Evolutionary conservation across 2,888 invertebrate genomes (phyloP), one percentile per base, ranked within the genome.

Genomic region (Seira sanloemensis): DNA sequence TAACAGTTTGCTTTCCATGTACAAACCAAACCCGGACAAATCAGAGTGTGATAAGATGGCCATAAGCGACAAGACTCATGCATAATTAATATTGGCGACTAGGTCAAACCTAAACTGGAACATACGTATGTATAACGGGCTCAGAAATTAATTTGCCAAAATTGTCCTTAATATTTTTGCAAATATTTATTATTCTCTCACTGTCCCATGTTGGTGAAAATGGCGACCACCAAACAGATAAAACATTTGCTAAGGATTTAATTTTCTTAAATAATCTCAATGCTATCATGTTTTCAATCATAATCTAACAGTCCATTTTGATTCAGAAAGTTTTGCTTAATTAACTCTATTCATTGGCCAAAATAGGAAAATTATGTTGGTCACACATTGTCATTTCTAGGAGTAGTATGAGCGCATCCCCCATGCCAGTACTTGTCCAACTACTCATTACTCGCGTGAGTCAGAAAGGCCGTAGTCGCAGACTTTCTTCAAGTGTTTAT

Each of bases 401-500:
- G 50, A 50, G 5, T 12, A 50, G n/a, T n/a, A n/a, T n/a, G n/a
- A n/a, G n/a, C n/a, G n/a, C n/a, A n/a, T n/a, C n/a, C 50, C 16
- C 37, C n/a, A 16, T 12, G 50, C 1, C 2, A 12, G 50, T 7
- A 50, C 50, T 12, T 50, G 50, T 50, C 50, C 50, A 50, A 50
- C n/a, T 50, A 37, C 1, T 50, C 50, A 16, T 50, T 18, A 50
- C 50, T 4, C 37, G 37, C 37, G n/a, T 50, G 50, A 18, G n/a
- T 50, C 50, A 50, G n/a, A 50, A 16, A 50, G n/a, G n/a, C n/a
- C 16, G 50, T 7, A 50, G 12, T 50, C n/a, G 50, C 12, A 50
- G 50, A 50, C 50, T 50, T n/a, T n/a, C n/a, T n/a, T n/a, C 50
- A 7, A 37, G 50, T 68, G 54, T 65, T 66, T 75, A 75, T 65